Conservation (phyloP, 2,113 vertebrate species). For the Cyanistes caeruleus region DNA sequence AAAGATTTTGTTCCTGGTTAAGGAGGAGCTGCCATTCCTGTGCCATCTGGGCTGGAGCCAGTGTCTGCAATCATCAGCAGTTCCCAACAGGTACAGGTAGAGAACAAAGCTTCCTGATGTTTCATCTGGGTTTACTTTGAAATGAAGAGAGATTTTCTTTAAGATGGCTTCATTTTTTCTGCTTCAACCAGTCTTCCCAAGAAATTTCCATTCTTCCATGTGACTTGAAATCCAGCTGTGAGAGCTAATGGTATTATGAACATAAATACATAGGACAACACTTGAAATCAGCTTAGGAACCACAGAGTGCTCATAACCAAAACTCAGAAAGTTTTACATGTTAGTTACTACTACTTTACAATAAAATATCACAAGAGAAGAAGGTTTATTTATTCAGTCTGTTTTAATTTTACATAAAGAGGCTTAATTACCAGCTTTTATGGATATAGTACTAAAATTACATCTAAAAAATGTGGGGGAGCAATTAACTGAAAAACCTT, state of each 20-base stretch:
- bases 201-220: conserved; percentile 24
- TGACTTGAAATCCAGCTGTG: conserved; percentile 29
- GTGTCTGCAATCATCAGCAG: not conserved
- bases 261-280: conserved; percentile 30
- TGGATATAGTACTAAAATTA: not conserved
- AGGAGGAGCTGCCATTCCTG: not conserved
- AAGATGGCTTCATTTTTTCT: conserved; percentile 26
- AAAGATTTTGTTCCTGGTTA: not conserved
- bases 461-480: not conserved
- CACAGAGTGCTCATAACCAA: not conserved
- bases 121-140: not conserved
- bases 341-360: not conserved
- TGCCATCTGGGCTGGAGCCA: not conserved
- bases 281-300: conserved; percentile 39
- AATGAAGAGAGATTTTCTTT: not conserved
- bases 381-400: not conserved
- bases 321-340: not conserved
- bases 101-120: not conserved
- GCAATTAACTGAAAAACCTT: not conserved
- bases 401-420: not conserved
- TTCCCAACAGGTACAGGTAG: not conserved
- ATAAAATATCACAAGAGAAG: not conserved
- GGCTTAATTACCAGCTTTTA: not conserved
- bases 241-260: conserved; percentile 46
- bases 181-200: conserved; percentile 40